Percentiles rank a stretch among this genome's conserved stretches.
Conservation (phyloP, 2,113 vertebrate genomes). For the Takifugu bimaculatus region DNA sequence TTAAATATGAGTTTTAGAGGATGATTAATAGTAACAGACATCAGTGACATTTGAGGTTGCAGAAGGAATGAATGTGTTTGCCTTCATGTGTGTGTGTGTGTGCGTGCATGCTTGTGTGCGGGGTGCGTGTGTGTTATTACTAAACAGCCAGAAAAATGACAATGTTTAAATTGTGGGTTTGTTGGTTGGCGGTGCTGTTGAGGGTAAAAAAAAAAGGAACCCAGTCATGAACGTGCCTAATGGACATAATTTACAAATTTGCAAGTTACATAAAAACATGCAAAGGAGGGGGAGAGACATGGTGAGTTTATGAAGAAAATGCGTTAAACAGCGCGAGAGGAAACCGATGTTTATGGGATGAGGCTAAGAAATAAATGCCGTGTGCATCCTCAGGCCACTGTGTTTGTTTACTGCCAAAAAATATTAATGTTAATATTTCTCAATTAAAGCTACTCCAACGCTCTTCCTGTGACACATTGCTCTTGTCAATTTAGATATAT, state of each 20-base stretch:
- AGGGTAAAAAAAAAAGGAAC: background rate
- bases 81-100: background rate
- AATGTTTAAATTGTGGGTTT: conserved; percentile 4
- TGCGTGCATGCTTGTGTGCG: background rate
- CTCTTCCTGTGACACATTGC: too few relatives aligned
- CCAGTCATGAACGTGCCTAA: conserved; percentile 12
- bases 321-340: conserved; percentile 15
- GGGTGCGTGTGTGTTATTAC: background rate
- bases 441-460: too few relatives aligned
- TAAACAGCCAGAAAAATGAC: conserved; percentile 11
- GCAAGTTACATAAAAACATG: conserved; percentile 8
- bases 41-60: conserved; percentile 30
- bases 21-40: too few relatives aligned
- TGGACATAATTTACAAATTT: conserved; percentile 28
- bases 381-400: too few relatives aligned
- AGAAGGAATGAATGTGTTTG: conserved; percentile 3
- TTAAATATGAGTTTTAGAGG: too few relatives aligned
- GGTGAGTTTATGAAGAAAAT: conserved; percentile 24
- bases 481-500: too few relatives aligned
- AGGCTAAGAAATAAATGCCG: background rate
- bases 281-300: conserved; percentile 23
- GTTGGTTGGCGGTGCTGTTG: too few relatives aligned
- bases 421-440: too few relatives aligned
- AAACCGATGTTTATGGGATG: conserved; percentile 20
- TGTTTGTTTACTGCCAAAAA: too few relatives aligned